A percentile compares a stretch with the other conserved stretches of the same genome.
These are phyloP conservation scores for Stomatorhinus ivindoensis DNA, from an alignment of 2,113 vertebrate species.

Conservation along the genomic window DNA sequence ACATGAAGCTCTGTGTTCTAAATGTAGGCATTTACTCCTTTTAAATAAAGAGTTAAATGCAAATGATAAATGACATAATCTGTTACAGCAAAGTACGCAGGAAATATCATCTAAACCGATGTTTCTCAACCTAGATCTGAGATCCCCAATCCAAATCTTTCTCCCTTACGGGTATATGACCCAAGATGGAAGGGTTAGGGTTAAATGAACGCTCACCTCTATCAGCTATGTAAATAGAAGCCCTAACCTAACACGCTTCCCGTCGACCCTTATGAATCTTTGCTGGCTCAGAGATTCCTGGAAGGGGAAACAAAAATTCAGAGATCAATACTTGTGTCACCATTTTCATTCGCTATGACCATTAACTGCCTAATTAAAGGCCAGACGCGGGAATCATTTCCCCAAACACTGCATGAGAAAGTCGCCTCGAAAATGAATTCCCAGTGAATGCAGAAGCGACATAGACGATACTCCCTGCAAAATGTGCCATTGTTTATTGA, in stretches of 20 bases:
- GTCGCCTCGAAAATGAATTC: constrained; percentile 21
- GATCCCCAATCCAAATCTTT: background rate
- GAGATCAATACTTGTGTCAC: constrained; percentile 72
- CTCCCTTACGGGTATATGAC: constrained; percentile 29
- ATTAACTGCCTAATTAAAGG: constrained; percentile 72
- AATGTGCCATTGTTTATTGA: background rate
- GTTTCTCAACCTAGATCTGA: background rate
- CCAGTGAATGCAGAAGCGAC: background rate
- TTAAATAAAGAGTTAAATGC: background rate
- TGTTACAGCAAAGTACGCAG: background rate
- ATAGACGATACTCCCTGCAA: background rate
- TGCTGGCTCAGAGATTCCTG: constrained; percentile 57
- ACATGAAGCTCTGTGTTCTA: background rate
- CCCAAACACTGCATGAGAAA: constrained; percentile 45
- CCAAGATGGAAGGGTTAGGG: constrained; percentile 54
- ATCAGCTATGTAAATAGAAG: constrained; percentile 63
- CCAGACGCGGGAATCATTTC: constrained; percentile 58
- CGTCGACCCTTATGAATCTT: constrained; percentile 53
- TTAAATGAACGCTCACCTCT: constrained; percentile 63
- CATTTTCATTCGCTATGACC: constrained; percentile 67
- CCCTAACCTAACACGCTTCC: constrained; percentile 59
- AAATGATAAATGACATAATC: background rate
- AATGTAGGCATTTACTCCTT: background rate
- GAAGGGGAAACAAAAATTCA: constrained; percentile 64
- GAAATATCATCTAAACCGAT: background rate